Base-by-base conservation (phyloP, 2,113 vertebrate genomes). In the Clarias batrachus region DNA sequence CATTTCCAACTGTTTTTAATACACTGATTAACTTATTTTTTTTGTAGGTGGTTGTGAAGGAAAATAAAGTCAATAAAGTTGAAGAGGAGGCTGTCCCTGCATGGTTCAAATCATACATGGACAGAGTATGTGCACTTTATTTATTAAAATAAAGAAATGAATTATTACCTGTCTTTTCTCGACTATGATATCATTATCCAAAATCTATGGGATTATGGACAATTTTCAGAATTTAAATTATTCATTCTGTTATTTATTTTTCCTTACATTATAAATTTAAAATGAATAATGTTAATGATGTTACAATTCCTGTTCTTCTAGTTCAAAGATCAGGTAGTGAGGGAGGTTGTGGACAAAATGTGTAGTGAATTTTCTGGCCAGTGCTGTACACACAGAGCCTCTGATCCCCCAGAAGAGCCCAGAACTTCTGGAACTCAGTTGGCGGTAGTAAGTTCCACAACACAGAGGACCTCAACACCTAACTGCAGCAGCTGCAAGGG, bases 291-390 rank as follows among this genome's bases (percentile, higher is more conserved):
- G 17, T 54, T 59, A 27, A 68, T 27, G 13, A 30, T 16, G 27
- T 37, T 23, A 37, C 3, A 62, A 27, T 73, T 81, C 62, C n/a
- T 68, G 52, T 41, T 54, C 66, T 52, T 4, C 2, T 89, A 99
- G 98, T 99, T 99, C 87, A 97, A 98, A 92, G 97, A 99, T 14
- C 97, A 98, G 88, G 96, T 99, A 3, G 97, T 99, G 63, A 97
- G 96, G 89, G 98, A 99, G 90, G 98, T 97, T 0, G 98, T 99
- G 74, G 97, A 99, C 88, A 95, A 95, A 84, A 96, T 99, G 94
- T 98, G 97, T 88, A 96, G 94, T 84, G 96, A 97, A 93, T 94
- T 99, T 6, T 96, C 94, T 0, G 97, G 97, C 85, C 97, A 97
- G 92, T 96, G 98, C 73, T 95, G 94, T 82, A 95, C 96, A 85